phyloP scores from a whole-genome alignment of 2,797 vertebrate genomes.

The Gambusia yucatana region DNA sequence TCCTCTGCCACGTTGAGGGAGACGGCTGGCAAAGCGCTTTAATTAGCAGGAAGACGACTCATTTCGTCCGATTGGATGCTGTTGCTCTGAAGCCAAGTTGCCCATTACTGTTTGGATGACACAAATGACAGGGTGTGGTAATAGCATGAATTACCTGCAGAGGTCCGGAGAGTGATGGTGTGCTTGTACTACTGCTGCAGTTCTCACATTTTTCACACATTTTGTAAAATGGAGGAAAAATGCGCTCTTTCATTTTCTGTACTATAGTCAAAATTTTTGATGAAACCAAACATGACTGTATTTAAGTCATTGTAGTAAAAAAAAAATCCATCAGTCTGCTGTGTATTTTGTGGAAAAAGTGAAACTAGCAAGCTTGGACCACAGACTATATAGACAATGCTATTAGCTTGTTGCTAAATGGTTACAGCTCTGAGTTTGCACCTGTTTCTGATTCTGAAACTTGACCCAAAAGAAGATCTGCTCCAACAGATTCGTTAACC shows the following conservation, averaged over 20 bases:
- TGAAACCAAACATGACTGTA: background rate
- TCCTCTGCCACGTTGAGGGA: slow-evolving; percentile 55
- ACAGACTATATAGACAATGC: background rate
- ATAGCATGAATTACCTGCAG: slow-evolving; percentile 30
- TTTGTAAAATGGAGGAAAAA: slow-evolving; percentile 25
- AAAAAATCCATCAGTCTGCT: background rate
- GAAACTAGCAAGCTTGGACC: background rate
- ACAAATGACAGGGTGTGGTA: slow-evolving; percentile 45
- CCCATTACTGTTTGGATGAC: slow-evolving; percentile 39
- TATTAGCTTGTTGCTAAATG: background rate
- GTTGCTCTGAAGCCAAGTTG: slow-evolving; percentile 38
- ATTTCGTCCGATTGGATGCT: slow-evolving; percentile 43
- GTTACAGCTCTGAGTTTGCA: background rate
- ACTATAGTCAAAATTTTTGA: background rate
- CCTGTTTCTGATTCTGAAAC: background rate
- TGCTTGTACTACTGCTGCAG: slow-evolving; percentile 6
- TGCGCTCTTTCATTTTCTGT: slow-evolving; percentile 9
- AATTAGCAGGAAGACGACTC: slow-evolving; percentile 68
- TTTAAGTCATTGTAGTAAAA: background rate
- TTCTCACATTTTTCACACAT: background rate
- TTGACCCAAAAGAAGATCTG: background rate
- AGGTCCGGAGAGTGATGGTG: slow-evolving; percentile 32
- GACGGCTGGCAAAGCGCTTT: slow-evolving; percentile 63
- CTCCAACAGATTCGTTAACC: background rate
- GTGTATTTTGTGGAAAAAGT: background rate